These are phyloP conservation scores for Agrilus planipennis DNA, from an alignment of 1,140 invertebrate genomes.

Conservation along the genomic window DNA sequence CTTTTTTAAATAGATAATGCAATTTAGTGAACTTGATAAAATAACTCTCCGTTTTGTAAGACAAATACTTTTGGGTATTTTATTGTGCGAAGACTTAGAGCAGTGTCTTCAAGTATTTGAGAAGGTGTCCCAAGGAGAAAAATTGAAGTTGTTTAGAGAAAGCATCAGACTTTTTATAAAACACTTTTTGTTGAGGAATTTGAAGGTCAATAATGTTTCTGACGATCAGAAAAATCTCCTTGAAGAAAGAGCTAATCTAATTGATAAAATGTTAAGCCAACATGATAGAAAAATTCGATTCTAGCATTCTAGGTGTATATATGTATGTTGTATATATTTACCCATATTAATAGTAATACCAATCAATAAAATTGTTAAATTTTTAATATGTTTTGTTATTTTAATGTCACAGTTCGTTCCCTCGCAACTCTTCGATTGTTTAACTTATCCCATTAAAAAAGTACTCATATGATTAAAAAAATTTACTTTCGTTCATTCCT, in stretches of 20 bases:
- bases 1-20: conserved; percentile 49
- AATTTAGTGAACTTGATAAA: conserved; percentile 68
- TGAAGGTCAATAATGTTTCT: conserved; percentile 36
- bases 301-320: too few species aligned
- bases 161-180: conserved; percentile 65
- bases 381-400: too few species aligned
- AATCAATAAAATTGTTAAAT: too few species aligned
- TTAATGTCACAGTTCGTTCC: too few species aligned
- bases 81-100: conserved; percentile 49
- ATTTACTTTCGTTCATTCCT: too few species aligned
- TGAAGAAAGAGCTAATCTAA: conserved; percentile 38
- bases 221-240: conserved; percentile 41
- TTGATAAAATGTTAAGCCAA: conserved; percentile 42
- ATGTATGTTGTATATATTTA: too few species aligned
- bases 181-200: conserved; percentile 62
- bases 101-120: conserved; percentile 50
- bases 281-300: conserved; percentile 8
- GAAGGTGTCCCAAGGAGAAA: conserved; percentile 49
- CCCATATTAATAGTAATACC: too few species aligned
- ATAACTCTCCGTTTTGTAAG: conserved; percentile 55
- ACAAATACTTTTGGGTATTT: conserved; percentile 54
- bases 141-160: conserved; percentile 61
- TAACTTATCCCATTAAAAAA: too few species aligned
- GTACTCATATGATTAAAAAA: too few species aligned
- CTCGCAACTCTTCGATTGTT: too few species aligned